phyloP scores from a whole-genome alignment of 2,113 vertebrate genomes.

The Oncorhynchus clarkii region DNA sequence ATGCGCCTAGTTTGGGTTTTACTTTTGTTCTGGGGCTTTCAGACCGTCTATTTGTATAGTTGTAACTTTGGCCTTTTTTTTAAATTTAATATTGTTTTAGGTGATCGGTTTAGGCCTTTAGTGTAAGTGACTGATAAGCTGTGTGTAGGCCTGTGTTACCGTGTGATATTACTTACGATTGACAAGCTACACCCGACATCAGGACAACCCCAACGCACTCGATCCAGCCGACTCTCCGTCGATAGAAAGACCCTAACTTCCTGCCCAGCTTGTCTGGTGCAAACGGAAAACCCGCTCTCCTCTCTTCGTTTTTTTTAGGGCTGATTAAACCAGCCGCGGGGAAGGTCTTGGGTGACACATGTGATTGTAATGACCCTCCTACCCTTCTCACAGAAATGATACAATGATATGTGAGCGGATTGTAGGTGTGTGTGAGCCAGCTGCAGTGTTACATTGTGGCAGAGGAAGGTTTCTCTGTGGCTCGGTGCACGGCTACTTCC shows the following conservation, averaged over 20 bases:
- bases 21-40: not conserved
- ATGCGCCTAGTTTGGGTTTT: not conserved
- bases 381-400: slow-evolving; percentile 26
- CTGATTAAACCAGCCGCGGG: slow-evolving; percentile 29
- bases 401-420: slow-evolving; percentile 44
- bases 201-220: not conserved
- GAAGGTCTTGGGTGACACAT: slow-evolving; percentile 13
- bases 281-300: slow-evolving; percentile 23
- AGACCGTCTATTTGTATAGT: too few relatives aligned
- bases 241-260: slow-evolving; percentile 1
- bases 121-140: not conserved
- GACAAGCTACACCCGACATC: not conserved
- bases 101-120: not conserved
- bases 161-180: not conserved
- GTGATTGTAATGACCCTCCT: slow-evolving; percentile 20
- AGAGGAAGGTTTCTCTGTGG: slow-evolving; percentile 46
- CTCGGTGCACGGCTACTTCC: slow-evolving; percentile 76
- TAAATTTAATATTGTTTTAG: too few relatives aligned
- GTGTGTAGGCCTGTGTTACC: not conserved
- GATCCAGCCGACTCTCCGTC: not conserved
- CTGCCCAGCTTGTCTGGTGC: slow-evolving; percentile 8
- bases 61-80: too few relatives aligned
- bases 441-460: slow-evolving; percentile 49
- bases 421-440: not conserved
- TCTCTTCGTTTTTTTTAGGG: slow-evolving; percentile 5